Evolutionary conservation across 2,797 vertebrate genomes (phyloP), one percentile per base, ranked within the genome.

Genomic region (Holocentrus rufus): DNA sequence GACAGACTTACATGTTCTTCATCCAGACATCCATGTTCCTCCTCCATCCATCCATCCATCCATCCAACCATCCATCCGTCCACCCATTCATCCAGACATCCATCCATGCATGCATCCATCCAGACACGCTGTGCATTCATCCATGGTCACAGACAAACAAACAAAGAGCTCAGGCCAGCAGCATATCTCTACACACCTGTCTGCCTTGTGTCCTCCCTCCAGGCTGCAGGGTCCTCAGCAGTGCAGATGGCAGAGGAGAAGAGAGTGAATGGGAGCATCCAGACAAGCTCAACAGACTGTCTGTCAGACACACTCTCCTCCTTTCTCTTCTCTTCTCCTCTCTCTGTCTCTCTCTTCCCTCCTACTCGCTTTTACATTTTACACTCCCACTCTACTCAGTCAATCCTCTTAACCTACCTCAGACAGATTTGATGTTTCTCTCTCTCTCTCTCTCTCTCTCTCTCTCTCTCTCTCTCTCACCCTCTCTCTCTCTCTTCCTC

Each of bases 341-440:
- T 74, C 66, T 64, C 55, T 69, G 25, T 74, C 76, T 77, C 67
- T 78, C 71, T 88, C 58, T 71, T 80, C 83, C 88, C 91, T 91
- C 89, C 88, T 79, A 89, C 90, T 88, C 77, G 55, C 79, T 57
- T 89, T 89, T 88, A 86, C 85, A 90, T 91, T 90, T 89, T 81
- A 87, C 87, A 89, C 91, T 85, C 89, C 87, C 89, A 90, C 90
- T 90, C 88, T 80, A 57, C 83, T 89, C 86, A 86, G 84, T 85
- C 84, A 61, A 85, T 86, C 83, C 85, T 86, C 80, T 87, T 91
- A 90, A 91, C 89, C 88, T 90, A 88, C 90, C 86, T 89, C 77
- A 87, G 88, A 89, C 88, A 83, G 62, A 87, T 87, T 81, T 85
- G 39, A 79, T 71, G 76, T 78, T 76, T 56, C 70, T 39, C 63